phyloP scores from a whole-genome alignment of 2,113 vertebrate genomes.

The Pithys albifrons region DNA sequence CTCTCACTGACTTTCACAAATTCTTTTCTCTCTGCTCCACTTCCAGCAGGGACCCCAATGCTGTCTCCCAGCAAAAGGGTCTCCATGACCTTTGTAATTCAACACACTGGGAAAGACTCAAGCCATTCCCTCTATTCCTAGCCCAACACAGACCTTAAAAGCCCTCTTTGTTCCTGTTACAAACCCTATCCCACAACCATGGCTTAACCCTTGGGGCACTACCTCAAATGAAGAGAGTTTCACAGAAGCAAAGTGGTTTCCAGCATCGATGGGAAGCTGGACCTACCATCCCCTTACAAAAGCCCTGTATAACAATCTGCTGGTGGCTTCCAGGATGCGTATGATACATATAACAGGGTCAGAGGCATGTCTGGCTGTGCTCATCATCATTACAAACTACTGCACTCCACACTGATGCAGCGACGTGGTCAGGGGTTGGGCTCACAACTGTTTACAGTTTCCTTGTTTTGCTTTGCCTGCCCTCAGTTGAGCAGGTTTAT shows the following conservation, averaged over 20 bases:
- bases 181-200: background rate
- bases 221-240: background rate
- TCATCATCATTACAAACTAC: background rate
- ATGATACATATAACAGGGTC: rapidly evolving
- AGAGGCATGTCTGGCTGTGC: background rate
- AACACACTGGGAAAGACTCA: constrained; percentile 53
- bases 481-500: background rate
- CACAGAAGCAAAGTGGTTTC: background rate
- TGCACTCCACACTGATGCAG: background rate
- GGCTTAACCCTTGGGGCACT: constrained; percentile 46
- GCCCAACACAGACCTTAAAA: constrained; percentile 43
- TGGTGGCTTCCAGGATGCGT: background rate
- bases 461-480: background rate
- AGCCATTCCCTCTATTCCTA: constrained; percentile 40
- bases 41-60: background rate
- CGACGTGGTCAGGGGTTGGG: rapidly evolving
- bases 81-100: constrained; percentile 47
- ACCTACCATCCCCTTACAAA: background rate
- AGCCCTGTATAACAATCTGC: background rate
- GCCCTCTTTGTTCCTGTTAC: constrained; percentile 52
- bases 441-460: background rate
- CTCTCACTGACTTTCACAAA: background rate
- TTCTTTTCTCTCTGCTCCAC: background rate
- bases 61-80: constrained; percentile 38
- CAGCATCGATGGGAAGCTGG: background rate